Evolutionary conservation across 1,140 invertebrate species (phyloP), one percentile per base, ranked within the genome.

Genomic region (Papilio glaucus): DNA sequence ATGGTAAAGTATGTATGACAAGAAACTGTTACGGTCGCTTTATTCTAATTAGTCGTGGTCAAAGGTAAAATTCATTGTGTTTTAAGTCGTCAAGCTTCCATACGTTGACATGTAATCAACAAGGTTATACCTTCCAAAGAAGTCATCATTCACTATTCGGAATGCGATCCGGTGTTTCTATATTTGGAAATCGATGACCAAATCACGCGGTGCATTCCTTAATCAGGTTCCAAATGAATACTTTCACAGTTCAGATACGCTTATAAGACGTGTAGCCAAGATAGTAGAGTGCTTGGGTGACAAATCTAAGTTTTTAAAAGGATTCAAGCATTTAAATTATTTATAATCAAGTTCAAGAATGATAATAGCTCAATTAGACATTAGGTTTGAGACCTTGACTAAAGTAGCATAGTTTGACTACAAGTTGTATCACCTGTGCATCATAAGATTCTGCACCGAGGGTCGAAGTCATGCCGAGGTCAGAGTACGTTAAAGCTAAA

Each of bases 131-230:
- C 4, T 57, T 26, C 10, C 12, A 13, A 12, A 57, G 7, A 53
- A 24, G 9, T 10, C 49, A 70, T 49, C 13, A 42, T 13, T 18
- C 10, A 9, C n/a, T 33, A 33, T 24, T 57, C 21, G 21, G 21
- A 26, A 57, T 57, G 49, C 21, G 49, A 57, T 13, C 18, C 24
- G 18, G 21, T 1, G 21, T 21, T 57, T 57, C 21, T 21, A 24
- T 10, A 26, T 57, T 57, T 57, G 49, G 49, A 24, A 57, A 57
- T 57, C 49, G 49, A 26, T 57, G 49, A 5, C 49, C 10, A 53
- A 53, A 53, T 18, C 18, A 53, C 10, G 2, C 9, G 9, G 0
- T 4, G 9, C 9, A 26, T 24, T 10, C 5, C 18, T 21, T 24
- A 57, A 57, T 57, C 10, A 18, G 18, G 49, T 57, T 24, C 49